Conservation (phyloP, 2,797 vertebrate species). For the Lycodopsis pacificus region DNA sequence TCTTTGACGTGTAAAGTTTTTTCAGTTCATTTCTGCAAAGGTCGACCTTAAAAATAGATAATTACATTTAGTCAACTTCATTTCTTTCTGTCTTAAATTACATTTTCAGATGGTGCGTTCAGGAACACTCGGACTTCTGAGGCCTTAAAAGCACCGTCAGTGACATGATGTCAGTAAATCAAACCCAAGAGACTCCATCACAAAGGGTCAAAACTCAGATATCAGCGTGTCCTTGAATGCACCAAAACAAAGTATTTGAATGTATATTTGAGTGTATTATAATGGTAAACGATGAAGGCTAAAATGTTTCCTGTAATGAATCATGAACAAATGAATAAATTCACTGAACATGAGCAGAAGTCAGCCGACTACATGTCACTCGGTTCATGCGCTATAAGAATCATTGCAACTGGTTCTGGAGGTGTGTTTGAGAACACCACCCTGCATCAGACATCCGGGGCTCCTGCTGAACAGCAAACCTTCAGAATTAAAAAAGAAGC, state of each 20-base stretch:
- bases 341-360: neutral
- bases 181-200: neutral
- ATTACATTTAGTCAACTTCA: neutral
- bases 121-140: neutral
- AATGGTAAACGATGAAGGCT: neutral
- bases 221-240: neutral
- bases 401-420: constrained; percentile 19
- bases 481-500: neutral
- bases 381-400: constrained; percentile 15
- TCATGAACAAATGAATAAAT: neutral
- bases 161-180: neutral
- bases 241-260: neutral
- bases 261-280: neutral
- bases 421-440: constrained; percentile 6
- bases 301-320: neutral
- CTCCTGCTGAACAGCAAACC: neutral
- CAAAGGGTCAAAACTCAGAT: neutral
- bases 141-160: neutral
- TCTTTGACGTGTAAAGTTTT: neutral
- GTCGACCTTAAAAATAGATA: neutral
- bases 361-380: neutral
- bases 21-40: neutral
- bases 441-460: neutral
- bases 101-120: neutral
- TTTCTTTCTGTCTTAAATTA: neutral